Conservation (phyloP, 1,140 invertebrate genomes). For the Dolichoris vasculosae region DNA sequence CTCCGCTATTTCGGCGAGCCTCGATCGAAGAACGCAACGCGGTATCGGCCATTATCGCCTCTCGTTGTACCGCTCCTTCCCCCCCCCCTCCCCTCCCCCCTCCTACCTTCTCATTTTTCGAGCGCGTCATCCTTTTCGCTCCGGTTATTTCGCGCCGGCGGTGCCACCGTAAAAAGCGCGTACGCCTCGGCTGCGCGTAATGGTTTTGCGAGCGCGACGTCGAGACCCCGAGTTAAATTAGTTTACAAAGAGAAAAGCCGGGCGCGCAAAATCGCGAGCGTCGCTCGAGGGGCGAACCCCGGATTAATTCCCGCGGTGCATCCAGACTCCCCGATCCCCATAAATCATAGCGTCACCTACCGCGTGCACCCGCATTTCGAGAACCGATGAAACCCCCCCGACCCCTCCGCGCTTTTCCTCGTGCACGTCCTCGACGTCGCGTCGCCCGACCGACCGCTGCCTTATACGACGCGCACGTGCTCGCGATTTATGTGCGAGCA, state of each 20-base stretch:
- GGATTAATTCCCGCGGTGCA: neutral
- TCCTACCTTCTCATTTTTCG: too few species aligned
- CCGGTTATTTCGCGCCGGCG: too few species aligned
- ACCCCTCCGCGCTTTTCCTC: neutral
- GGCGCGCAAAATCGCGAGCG: neutral
- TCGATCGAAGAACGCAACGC: too few species aligned
- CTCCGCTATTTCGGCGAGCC: neutral
- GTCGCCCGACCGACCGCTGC: constrained; percentile 48
- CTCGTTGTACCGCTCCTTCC: too few species aligned
- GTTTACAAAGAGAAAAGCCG: neutral
- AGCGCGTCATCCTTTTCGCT: too few species aligned
- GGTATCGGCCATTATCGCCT: neutral
- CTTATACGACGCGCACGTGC: constrained; percentile 49
- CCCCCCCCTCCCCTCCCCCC: too few species aligned
- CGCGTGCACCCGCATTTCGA: neutral
- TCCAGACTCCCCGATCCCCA: neutral
- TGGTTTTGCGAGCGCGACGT: too few species aligned
- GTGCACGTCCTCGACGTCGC: constrained; percentile 20
- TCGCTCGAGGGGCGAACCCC: neutral
- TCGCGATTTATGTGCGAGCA: constrained; percentile 51
- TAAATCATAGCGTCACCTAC: neutral
- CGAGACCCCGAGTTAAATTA: neutral
- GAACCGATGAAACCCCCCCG: neutral
- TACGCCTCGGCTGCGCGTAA: neutral
- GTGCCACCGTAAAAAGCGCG: neutral